Evolutionary conservation across 2,797 vertebrate species (phyloP).

Genomic region (Anniella stebbinsi): DNA sequence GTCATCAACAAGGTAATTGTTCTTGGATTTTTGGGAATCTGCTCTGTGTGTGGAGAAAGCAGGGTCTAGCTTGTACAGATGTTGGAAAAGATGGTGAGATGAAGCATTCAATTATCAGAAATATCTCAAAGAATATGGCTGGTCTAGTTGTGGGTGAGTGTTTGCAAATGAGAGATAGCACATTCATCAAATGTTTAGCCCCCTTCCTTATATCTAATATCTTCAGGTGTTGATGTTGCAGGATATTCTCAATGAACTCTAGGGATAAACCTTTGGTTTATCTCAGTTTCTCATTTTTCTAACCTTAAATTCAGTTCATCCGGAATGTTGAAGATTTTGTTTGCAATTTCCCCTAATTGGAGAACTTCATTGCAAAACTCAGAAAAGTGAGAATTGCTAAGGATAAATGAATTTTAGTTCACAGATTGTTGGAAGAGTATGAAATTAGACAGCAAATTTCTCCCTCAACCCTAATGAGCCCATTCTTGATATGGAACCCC

Average conservation of each 20-base stretch:
- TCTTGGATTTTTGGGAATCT: constrained; percentile 30
- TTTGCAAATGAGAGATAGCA: background rate
- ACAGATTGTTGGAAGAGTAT: too few relatives aligned
- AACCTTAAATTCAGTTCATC: too few relatives aligned
- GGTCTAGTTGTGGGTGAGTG: background rate
- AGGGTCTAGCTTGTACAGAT: constrained; percentile 51
- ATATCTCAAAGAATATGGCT: background rate
- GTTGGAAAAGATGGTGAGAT: constrained; percentile 27
- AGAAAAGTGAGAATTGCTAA: too few relatives aligned
- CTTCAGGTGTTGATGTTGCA: background rate
- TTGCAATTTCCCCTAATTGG: too few relatives aligned
- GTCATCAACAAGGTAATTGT: constrained; percentile 64
- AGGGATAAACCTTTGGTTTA: background rate
- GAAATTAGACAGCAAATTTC: too few relatives aligned
- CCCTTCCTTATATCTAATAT: background rate
- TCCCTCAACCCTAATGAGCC: too few relatives aligned
- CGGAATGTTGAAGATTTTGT: too few relatives aligned
- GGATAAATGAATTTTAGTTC: too few relatives aligned
- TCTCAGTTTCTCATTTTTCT: too few relatives aligned
- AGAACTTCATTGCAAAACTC: too few relatives aligned
- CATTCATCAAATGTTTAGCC: background rate
- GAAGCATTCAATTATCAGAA: constrained; percentile 37
- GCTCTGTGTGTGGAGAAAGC: constrained; percentile 52
- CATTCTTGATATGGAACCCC: background rate
- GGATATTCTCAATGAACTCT: too few relatives aligned